A percentile compares a stretch with the other conserved stretches of the same genome.
phyloP scores from a whole-genome alignment of 1,140 invertebrate genomes.

The Diabrotica virgifera region DNA sequence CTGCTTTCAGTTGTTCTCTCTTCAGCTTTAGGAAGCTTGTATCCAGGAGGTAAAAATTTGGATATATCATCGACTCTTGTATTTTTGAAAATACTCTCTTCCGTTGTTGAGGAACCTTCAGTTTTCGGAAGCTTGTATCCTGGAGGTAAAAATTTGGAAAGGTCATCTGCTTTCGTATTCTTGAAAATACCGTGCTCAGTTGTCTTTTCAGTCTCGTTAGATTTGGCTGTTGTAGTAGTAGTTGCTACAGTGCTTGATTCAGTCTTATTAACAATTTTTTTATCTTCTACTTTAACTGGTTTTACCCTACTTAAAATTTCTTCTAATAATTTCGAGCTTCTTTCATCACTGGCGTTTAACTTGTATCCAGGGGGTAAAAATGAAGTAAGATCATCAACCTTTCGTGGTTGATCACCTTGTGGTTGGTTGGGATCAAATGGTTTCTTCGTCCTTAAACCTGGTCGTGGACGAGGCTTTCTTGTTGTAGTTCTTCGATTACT shows the following conservation, averaged over 20 bases:
- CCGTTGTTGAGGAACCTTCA: constrained; percentile 44
- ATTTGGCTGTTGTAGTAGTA: constrained; percentile 10
- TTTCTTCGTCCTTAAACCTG: not conserved
- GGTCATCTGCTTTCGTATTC: constrained; percentile 49
- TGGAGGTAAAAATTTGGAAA: constrained; percentile 60
- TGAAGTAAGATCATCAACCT: constrained; percentile 56
- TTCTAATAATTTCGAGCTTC: constrained; percentile 19
- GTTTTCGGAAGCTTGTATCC: constrained; percentile 47
- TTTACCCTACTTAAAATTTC: constrained; percentile 21
- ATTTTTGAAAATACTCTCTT: constrained; percentile 18
- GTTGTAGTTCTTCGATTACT: constrained; percentile 53
- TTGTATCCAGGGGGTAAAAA: constrained; percentile 60
- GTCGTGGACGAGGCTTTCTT: constrained; percentile 30
- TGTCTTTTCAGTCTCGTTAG: constrained; percentile 1
- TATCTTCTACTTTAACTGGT: constrained; percentile 21
- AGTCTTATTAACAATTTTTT: not conserved
- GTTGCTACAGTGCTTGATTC: not conserved
- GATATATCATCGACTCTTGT: constrained; percentile 55
- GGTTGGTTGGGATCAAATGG: constrained; percentile 33
- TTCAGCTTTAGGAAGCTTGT: constrained; percentile 42
- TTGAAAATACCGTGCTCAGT: not conserved
- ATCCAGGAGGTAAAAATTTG: constrained; percentile 61
- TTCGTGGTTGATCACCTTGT: constrained; percentile 44
- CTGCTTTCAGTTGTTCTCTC: constrained; percentile 34
- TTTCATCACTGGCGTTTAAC: constrained; percentile 31